phyloP scores from a whole-genome alignment of 2,113 vertebrate species.

The Cebus imitator region DNA sequence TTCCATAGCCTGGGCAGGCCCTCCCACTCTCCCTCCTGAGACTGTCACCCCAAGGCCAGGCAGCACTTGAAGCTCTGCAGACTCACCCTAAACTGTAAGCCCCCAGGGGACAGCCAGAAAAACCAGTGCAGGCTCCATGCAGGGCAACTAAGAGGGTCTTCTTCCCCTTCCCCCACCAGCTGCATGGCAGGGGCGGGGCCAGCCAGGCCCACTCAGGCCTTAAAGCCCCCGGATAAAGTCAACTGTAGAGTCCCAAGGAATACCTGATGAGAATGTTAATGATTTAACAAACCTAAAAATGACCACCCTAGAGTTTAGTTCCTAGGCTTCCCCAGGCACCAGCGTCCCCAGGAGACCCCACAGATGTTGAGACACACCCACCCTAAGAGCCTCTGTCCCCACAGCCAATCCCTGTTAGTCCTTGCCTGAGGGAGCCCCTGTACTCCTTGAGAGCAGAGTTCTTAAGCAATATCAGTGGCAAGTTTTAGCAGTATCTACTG shows the following conservation, averaged over 20 bases:
- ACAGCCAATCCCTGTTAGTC: neutral
- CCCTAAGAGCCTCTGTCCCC: neutral
- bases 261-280: neutral
- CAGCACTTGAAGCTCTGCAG: neutral
- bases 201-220: neutral
- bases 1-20: neutral
- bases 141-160: neutral
- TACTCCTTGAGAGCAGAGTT: neutral
- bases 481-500: neutral
- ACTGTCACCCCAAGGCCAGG: neutral
- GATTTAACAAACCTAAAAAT: neutral
- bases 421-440: neutral
- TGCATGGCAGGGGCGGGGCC: neutral
- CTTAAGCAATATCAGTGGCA: neutral
- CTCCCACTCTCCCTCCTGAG: neutral
- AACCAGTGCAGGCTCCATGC: rapidly evolving
- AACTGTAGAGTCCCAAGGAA: neutral
- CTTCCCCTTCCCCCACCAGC: neutral
- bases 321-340: neutral
- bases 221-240: neutral
- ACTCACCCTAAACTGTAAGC: neutral
- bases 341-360: neutral
- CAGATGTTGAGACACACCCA: neutral
- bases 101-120: neutral
- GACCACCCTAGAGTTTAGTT: neutral